Conservation (phyloP, 2,888 invertebrate genomes). For the Scotopteryx bipunctaria region DNA sequence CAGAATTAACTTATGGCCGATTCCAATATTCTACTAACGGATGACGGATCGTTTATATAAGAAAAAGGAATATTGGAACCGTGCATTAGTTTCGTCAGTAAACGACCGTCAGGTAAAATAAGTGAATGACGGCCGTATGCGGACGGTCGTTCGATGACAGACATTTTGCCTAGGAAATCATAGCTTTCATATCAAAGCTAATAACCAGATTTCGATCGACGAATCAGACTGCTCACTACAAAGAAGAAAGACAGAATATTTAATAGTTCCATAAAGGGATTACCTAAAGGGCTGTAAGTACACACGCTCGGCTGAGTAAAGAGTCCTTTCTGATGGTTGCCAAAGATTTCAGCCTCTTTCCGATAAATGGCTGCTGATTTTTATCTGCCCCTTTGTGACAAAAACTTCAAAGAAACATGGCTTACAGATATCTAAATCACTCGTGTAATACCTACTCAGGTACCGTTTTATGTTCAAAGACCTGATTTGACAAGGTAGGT, state of each 20-base stretch:
- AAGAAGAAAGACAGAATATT: constrained; percentile 4
- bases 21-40: too few relatives aligned
- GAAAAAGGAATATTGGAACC: too few relatives aligned
- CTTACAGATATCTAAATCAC: constrained; percentile 34
- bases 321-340: constrained; percentile 50
- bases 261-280: constrained; percentile 25
- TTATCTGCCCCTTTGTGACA: constrained; percentile 55
- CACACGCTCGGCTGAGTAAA: constrained; percentile 45
- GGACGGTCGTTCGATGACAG: too few relatives aligned
- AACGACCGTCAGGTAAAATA: too few relatives aligned
- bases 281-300: constrained; percentile 42
- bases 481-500: not conserved
- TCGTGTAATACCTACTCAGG: constrained; percentile 15
- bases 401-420: constrained; percentile 50
- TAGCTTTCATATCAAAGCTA: too few relatives aligned
- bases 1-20: too few relatives aligned
- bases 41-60: too few relatives aligned
- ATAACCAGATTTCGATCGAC: not conserved
- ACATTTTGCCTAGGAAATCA: too few relatives aligned
- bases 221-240: not conserved
- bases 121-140: too few relatives aligned
- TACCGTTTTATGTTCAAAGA: constrained; percentile 20
- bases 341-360: constrained; percentile 48
- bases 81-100: too few relatives aligned
- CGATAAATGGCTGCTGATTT: constrained; percentile 57